phyloP scores from a whole-genome alignment of 2,113 vertebrate genomes.

The Tragelaphus strepsiceros region DNA sequence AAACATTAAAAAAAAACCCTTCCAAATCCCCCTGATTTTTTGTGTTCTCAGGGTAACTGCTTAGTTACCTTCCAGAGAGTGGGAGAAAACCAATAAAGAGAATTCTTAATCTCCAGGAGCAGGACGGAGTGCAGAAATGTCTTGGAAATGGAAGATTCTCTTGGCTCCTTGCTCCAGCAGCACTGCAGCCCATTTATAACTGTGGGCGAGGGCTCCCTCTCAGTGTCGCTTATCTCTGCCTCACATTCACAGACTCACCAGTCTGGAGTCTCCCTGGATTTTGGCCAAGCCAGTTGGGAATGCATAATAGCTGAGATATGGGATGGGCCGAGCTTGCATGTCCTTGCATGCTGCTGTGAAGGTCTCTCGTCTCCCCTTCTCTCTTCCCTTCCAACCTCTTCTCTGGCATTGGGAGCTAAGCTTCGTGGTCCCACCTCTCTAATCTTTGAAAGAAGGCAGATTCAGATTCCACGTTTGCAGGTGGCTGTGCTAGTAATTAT shows the following conservation, averaged over 20 bases:
- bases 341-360: slow-evolving; percentile 52
- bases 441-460: slow-evolving; percentile 15
- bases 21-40: neutral
- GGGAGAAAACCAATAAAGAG: slow-evolving; percentile 38
- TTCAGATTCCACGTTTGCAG: neutral
- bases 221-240: slow-evolving; percentile 62
- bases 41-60: slow-evolving; percentile 38
- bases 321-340: neutral
- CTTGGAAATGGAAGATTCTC: slow-evolving; percentile 49
- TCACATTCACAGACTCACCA: slow-evolving; percentile 62
- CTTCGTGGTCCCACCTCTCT: neutral
- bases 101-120: slow-evolving; percentile 45
- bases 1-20: neutral
- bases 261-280: slow-evolving; percentile 63
- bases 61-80: slow-evolving; percentile 5
- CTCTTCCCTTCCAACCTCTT: neutral
- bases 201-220: slow-evolving; percentile 22
- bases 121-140: slow-evolving; percentile 10
- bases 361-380: slow-evolving; percentile 27
- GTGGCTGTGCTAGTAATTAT: neutral
- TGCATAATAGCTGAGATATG: slow-evolving; percentile 40
- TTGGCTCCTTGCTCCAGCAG: neutral
- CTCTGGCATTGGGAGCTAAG: neutral
- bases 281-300: slow-evolving; percentile 62
- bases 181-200: slow-evolving; percentile 10